Base-by-base conservation (phyloP, 1,140 invertebrate species). In the Aradophagus sp. region DNA sequence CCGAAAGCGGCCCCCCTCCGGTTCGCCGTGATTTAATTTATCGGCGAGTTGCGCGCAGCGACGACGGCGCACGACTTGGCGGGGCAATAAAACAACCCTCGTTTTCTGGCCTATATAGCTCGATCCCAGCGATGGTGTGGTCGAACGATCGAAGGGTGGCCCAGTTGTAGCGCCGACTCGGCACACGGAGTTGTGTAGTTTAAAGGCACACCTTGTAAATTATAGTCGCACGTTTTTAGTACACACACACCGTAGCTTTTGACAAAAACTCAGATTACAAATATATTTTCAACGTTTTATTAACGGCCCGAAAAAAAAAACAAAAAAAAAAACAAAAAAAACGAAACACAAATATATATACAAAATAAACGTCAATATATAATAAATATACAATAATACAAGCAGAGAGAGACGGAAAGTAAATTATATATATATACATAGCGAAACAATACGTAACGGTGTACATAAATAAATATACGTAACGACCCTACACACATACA, bases 111-210 rank as follows among this genome's bases (percentile, higher is more conserved):
- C 67, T 63, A 71, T 71, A 71, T 71, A 71, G 61, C 12, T 35
- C 59, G 61, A 69, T 56, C 59, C 67, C 73, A 67, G 52, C 62
- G 48, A 74, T 67, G 62, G 58, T 65, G 62, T 74, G 77, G 77
- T 78, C 72, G 70, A 78, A 77, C 80, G 81, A 84, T 84, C 83
- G 81, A 83, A 83, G 77, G 77, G 76, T 73, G 65, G 71, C 73
- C 80, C 78, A 84, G 82, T 83, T 83, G 82, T 83, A 84, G 83
- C 82, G 83, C 81, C 83, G 82, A 84, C 83, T 79, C 79, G 80
- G 81, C 79, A 78, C 81, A 78, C 77, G 77, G 80, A 81, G 81
- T 84, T 81, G 80, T 74, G 82, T 84, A 84, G 83, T 84, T 81
- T 81, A 81, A 83, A 83, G 77, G 79, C 80, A 83, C 80, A 75